A percentile compares a stretch with the other conserved stretches of the same genome.
These are phyloP conservation scores for Glaucomys volans DNA, from an alignment of 2,113 vertebrate species.

Conservation along the genomic window DNA sequence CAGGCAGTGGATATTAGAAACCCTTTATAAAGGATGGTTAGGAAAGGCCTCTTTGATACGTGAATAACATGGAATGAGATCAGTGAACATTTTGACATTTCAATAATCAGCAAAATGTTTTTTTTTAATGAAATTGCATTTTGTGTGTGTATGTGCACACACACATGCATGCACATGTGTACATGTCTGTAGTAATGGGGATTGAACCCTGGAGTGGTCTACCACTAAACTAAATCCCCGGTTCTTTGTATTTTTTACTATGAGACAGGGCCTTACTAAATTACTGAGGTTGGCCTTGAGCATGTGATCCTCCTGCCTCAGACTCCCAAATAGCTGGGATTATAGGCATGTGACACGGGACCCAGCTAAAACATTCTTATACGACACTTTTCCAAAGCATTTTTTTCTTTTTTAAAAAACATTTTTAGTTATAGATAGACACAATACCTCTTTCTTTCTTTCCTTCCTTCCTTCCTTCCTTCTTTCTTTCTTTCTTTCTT, in stretches of 20 bases:
- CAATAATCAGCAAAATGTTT: not conserved
- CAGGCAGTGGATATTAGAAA: not conserved
- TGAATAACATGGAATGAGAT: not conserved
- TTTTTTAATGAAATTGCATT: slow-evolving; percentile 7
- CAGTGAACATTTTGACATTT: slow-evolving; percentile 20
- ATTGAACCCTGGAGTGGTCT: not conserved
- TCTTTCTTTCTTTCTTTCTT: too few species aligned
- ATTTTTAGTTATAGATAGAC: too few species aligned
- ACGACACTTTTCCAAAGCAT: slow-evolving; percentile 54
- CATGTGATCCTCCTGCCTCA: not conserved
- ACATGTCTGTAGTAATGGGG: not conserved
- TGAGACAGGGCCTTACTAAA: not conserved
- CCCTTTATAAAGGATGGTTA: not conserved
- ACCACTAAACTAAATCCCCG: not conserved
- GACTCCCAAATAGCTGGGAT: not conserved
- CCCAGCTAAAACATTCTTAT: not conserved
- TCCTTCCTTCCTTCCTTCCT: too few species aligned
- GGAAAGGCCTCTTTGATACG: not conserved
- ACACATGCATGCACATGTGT: too few species aligned
- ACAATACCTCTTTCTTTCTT: too few species aligned
- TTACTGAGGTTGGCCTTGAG: not conserved
- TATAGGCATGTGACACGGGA: not conserved
- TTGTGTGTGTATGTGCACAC: too few species aligned
- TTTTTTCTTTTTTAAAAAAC: not conserved
- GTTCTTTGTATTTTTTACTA: not conserved